Evolutionary conservation across 1,140 invertebrate species (phyloP).

Genomic region (Coenobita brevimanus): DNA sequence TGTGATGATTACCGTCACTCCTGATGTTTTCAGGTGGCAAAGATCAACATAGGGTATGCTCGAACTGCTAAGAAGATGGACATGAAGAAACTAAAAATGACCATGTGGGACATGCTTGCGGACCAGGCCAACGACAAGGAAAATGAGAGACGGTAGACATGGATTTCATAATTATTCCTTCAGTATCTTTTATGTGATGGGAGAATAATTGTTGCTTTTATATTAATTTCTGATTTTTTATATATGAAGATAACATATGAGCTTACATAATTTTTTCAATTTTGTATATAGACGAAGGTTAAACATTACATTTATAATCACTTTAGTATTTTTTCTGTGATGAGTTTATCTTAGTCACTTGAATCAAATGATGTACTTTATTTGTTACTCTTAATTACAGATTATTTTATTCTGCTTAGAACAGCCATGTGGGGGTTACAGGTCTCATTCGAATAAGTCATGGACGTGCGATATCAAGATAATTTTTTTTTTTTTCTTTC

Average conservation of each 20-base stretch:
- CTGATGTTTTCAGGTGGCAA: conserved; percentile 77
- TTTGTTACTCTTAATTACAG: not conserved
- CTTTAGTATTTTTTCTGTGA: too few species aligned
- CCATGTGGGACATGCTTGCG: conserved; percentile 80
- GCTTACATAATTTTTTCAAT: too few species aligned
- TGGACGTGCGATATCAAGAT: too few species aligned
- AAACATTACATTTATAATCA: too few species aligned
- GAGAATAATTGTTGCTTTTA: too few species aligned
- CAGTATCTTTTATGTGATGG: not conserved
- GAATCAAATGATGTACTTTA: not conserved
- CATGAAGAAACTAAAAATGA: conserved; percentile 83
- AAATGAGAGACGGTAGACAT: conserved; percentile 54
- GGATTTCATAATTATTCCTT: not conserved
- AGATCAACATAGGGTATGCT: conserved; percentile 83
- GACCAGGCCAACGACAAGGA: conserved; percentile 54
- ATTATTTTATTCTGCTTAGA: too few species aligned
- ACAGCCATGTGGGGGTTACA: too few species aligned
- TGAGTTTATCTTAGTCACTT: not conserved
- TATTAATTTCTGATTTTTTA: too few species aligned
- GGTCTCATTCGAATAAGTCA: too few species aligned
- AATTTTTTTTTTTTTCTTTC: not conserved
- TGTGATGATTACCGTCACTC: too few species aligned
- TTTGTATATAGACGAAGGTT: too few species aligned
- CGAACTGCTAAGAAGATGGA: conserved; percentile 86
- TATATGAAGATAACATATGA: too few species aligned